Conservation (phyloP, 2,888 invertebrate genomes). For the Cantharis lateralis region DNA sequence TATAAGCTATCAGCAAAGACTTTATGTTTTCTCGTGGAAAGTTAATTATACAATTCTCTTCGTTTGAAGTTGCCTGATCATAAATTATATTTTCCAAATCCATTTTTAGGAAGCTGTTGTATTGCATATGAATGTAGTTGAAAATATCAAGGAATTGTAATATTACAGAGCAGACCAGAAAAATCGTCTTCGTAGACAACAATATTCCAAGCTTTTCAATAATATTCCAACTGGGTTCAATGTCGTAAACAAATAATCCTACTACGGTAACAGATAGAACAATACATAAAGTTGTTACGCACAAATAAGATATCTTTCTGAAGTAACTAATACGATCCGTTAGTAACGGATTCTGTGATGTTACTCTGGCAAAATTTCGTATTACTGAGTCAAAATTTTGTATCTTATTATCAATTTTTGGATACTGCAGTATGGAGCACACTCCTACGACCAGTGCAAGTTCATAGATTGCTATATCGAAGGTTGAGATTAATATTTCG, state of each 20-base stretch:
- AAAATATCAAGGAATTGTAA: background rate
- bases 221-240: background rate
- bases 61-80: background rate
- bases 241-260: background rate
- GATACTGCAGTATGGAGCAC: background rate
- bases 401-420: background rate
- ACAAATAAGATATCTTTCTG: background rate
- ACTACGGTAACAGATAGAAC: background rate
- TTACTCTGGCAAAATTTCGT: too few relatives aligned
- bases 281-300: background rate
- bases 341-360: background rate
- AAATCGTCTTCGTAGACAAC: background rate
- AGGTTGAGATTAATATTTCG: background rate
- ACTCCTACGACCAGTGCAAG: background rate
- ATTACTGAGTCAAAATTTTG: too few relatives aligned
- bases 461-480: too few relatives aligned
- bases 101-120: background rate
- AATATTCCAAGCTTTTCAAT: background rate
- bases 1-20: background rate
- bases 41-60: background rate
- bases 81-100: background rate
- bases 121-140: background rate
- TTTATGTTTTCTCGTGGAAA: background rate
- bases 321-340: background rate
- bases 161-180: background rate